Conservation (phyloP, 2,888 invertebrate genomes). For the Parthenolecanium corni region DNA sequence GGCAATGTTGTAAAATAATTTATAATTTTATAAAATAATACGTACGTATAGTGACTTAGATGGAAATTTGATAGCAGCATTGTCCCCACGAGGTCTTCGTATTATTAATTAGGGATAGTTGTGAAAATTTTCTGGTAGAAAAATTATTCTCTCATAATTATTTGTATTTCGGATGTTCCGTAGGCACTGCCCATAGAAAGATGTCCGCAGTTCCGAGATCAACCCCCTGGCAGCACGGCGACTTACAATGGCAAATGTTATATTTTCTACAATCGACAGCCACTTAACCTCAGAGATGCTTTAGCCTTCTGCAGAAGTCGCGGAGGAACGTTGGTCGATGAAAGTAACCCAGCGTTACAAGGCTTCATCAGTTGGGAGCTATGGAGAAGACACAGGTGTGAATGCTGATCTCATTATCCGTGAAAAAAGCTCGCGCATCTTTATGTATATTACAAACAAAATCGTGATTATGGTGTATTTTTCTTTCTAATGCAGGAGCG, state of each 20-base stretch:
- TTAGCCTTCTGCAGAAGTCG: conserved; percentile 65
- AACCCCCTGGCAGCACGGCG: conserved; percentile 82
- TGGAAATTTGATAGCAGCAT: too few species aligned
- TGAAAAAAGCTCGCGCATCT: neutral
- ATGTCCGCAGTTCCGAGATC: conserved; percentile 84
- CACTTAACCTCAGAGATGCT: conserved; percentile 65
- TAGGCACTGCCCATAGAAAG: conserved; percentile 78
- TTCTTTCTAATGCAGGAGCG: conserved; percentile 48
- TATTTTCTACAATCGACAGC: conserved; percentile 82
- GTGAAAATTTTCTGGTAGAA: too few species aligned
- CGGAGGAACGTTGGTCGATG: conserved; percentile 76
- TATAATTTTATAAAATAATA: too few species aligned
- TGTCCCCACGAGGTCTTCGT: too few species aligned
- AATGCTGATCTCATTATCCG: conserved; percentile 33
- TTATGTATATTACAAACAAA: neutral
- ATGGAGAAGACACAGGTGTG: conserved; percentile 75
- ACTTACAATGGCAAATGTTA: conserved; percentile 93
- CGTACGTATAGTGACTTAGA: too few species aligned
- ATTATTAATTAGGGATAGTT: too few species aligned
- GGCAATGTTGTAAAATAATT: too few species aligned
- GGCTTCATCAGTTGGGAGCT: conserved; percentile 92
- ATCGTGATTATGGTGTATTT: neutral
- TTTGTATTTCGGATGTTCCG: too few species aligned
- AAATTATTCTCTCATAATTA: too few species aligned
- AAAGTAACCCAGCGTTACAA: conserved; percentile 85